These are phyloP conservation scores for Caenorhabditis drosophilae DNA, from an alignment of 2,888 invertebrate genomes.

Conservation along the genomic window DNA sequence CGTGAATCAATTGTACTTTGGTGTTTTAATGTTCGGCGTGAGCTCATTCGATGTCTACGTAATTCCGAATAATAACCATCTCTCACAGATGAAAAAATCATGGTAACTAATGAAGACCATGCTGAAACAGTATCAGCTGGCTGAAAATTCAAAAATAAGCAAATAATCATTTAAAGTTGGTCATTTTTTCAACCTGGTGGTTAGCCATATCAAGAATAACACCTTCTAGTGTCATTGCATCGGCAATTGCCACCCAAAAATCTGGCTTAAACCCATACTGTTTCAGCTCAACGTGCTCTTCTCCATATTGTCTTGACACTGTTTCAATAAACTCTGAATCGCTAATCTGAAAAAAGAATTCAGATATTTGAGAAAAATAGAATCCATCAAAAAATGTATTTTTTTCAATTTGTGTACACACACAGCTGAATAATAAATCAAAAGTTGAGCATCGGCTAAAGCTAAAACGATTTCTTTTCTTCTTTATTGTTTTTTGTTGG, in stretches of 20 bases:
- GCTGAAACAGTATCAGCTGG: constrained; percentile 66
- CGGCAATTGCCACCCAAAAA: constrained; percentile 68
- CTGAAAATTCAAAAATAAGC: too few relatives aligned
- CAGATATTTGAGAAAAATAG: not conserved
- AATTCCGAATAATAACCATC: constrained; percentile 68
- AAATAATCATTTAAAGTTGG: too few relatives aligned
- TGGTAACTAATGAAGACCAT: constrained; percentile 64
- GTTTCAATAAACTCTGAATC: constrained; percentile 59
- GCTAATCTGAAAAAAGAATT: constrained; percentile 51
- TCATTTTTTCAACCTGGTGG: constrained; percentile 51
- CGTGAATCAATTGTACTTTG: constrained; percentile 48
- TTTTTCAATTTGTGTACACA: too few relatives aligned
- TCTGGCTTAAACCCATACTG: constrained; percentile 67
- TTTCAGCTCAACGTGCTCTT: constrained; percentile 64
- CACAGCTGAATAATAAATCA: too few relatives aligned
- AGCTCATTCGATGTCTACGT: constrained; percentile 50
- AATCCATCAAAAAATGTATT: not conserved
- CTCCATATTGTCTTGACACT: constrained; percentile 59
- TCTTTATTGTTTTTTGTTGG: too few relatives aligned
- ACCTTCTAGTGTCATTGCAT: constrained; percentile 67
- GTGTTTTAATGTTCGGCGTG: constrained; percentile 37
- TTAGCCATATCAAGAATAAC: constrained; percentile 66
- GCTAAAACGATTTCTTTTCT: too few relatives aligned
- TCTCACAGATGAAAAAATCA: constrained; percentile 65
- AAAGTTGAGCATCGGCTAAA: too few relatives aligned